Base-by-base conservation (phyloP, 2,888 invertebrate genomes). In the Metacarcinus magister region DNA sequence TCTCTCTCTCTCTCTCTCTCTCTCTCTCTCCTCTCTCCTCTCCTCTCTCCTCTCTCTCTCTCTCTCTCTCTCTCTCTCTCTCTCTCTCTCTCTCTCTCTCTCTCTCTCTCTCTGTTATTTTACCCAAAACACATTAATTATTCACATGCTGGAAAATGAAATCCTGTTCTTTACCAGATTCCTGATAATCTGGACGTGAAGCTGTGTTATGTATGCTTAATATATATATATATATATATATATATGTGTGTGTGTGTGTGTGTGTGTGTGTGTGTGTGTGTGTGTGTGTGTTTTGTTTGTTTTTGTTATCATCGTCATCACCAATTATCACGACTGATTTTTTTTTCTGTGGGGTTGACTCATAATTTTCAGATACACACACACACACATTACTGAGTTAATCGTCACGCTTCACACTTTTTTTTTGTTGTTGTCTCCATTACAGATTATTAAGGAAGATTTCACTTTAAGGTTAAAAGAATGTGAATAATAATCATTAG, bases 1-100 rank as follows among this genome's bases (percentile, higher is more conserved):
- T 82, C 32, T 75, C 28, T 28, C 28, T 75, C 28, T 75, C 3
- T 75, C 75, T 75, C 60, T 60, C 60, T 60, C 60, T 60, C 60
- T 60, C 48, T 48, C 48, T 48, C 48, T 48, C 48, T 48, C 48
- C 48, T 48, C 48, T 48, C 48, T 48, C 48, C 13, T n/a, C n/a
- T n/a, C 13, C 48, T 48, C 48, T 48, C 48, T 48, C 48, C 13
- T 48, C 60, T 60, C 60, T 60, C 60, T 60, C 60, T 60, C 60
- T 60, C 60, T 60, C 60, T 67, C 67, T 67, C 67, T 67, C 67
- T 67, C 67, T 67, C 67, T 67, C 67, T 67, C 67, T 67, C 67
- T 67, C 67, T 67, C 67, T 67, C 67, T 67, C 67, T 67, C 67
- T 67, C 67, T 67, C 67, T 67, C 67, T 67, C 67, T 67, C 67